These are phyloP conservation scores for Drosophila tsacasi DNA, from an alignment of 1,140 invertebrate species.

Conservation along the genomic window DNA sequence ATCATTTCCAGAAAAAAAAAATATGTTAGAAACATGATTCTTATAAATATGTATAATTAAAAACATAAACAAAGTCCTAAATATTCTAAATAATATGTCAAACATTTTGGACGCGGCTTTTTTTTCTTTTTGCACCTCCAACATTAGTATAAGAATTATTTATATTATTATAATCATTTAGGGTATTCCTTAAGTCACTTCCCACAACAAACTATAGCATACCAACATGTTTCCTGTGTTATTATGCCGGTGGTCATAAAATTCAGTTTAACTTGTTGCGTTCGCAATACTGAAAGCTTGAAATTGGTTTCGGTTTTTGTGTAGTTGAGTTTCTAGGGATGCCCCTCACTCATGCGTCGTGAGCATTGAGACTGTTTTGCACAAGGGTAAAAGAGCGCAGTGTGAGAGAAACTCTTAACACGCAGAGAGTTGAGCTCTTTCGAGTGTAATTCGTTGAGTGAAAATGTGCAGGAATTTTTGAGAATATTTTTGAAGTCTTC, in stretches of 20 bases:
- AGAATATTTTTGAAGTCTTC: neutral
- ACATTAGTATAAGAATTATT: too few relatives aligned
- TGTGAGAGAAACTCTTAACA: constrained; percentile 3
- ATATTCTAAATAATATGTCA: neutral
- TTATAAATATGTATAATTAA: too few relatives aligned
- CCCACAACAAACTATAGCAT: neutral
- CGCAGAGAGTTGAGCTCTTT: constrained; percentile 1
- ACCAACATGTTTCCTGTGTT: constrained; percentile 8
- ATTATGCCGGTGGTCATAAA: constrained; percentile 40
- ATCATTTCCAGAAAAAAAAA: too few relatives aligned
- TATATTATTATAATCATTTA: neutral
- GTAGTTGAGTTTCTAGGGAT: neutral
- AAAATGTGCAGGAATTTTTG: neutral
- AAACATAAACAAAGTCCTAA: neutral
- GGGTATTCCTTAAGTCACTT: neutral
- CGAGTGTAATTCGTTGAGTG: constrained; percentile 41
- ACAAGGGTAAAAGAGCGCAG: neutral
- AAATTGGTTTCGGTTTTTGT: constrained; percentile 22
- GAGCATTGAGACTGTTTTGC: constrained; percentile 20
- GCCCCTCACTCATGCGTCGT: constrained; percentile 41
- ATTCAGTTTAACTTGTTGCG: constrained; percentile 58
- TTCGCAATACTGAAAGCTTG: constrained; percentile 32
- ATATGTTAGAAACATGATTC: too few relatives aligned
- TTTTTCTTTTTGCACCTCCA: neutral
- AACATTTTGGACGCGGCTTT: neutral